Evolutionary conservation across 2,113 vertebrate species (phyloP).

Genomic region (Natator depressus): DNA sequence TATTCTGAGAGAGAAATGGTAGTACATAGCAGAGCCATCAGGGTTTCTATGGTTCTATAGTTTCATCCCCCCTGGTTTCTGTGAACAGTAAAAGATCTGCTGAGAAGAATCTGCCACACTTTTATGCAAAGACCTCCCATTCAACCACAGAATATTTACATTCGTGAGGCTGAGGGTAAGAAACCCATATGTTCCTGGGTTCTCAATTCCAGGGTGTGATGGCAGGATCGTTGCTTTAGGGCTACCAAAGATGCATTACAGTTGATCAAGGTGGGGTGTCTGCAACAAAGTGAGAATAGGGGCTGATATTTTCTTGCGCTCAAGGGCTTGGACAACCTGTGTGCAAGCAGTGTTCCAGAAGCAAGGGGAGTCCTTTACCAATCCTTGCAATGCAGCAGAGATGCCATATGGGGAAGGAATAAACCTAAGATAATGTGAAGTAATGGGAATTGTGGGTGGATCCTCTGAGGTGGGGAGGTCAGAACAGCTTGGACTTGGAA

Average conservation of each 20-base stretch:
- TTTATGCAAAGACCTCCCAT: background rate
- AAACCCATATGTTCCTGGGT: accelerated
- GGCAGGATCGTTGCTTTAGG: background rate
- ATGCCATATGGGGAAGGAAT: background rate
- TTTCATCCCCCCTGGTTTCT: background rate
- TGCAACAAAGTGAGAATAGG: background rate
- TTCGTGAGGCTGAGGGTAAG: background rate
- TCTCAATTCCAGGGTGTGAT: background rate
- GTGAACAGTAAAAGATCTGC: accelerated
- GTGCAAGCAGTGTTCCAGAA: background rate
- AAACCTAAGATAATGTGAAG: background rate
- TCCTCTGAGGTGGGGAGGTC: no score
- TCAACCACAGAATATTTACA: background rate
- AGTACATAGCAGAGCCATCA: background rate
- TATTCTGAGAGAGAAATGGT: background rate
- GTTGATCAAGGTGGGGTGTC: background rate
- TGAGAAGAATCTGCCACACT: background rate
- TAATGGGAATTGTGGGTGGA: background rate
- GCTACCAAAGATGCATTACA: background rate
- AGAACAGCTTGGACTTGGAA: background rate
- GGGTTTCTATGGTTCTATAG: background rate
- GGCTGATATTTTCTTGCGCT: accelerated
- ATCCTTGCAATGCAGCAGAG: background rate
- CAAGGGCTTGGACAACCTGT: background rate
- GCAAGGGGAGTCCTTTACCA: background rate